A percentile compares a stretch with the other conserved stretches of the same genome.
Evolutionary conservation across 2,797 vertebrate species (phyloP).

Genomic region (Lates japonicus): DNA sequence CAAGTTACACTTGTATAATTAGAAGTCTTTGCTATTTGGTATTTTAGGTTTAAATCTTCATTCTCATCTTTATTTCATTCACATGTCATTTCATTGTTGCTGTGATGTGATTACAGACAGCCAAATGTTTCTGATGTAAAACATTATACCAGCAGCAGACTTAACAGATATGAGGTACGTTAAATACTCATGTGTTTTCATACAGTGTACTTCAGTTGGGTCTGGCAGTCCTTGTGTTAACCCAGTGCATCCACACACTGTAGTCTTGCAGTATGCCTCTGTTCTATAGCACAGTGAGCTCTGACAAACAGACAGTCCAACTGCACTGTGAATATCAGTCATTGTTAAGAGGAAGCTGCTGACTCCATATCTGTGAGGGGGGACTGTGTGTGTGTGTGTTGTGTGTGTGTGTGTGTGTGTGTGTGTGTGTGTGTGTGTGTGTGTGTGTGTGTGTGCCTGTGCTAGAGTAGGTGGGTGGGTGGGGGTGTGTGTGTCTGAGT

Average conservation of each 20-base stretch:
- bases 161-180: conserved; percentile 26
- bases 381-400: too few species aligned
- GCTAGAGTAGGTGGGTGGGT: conserved; percentile 32
- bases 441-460: conserved; percentile 2
- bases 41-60: background rate
- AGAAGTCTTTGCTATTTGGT: background rate
- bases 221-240: background rate
- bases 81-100: conserved; percentile 22
- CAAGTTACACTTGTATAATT: background rate
- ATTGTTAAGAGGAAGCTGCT: conserved; percentile 82
- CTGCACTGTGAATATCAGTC: conserved; percentile 70
- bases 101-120: conserved; percentile 14
- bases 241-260: background rate
- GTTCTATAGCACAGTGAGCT: conserved; percentile 29
- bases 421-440: conserved; percentile 31
- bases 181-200: conserved; percentile 28
- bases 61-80: background rate
- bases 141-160: background rate
- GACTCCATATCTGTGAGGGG: conserved; percentile 80
- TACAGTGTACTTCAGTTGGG: background rate
- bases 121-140: conserved; percentile 6
- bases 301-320: conserved; percentile 51
- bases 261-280: conserved; percentile 37
- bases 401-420: background rate
- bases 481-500: conserved; percentile 47